Conservation (phyloP, 2,113 vertebrate genomes). For the Notothenia coriiceps region DNA sequence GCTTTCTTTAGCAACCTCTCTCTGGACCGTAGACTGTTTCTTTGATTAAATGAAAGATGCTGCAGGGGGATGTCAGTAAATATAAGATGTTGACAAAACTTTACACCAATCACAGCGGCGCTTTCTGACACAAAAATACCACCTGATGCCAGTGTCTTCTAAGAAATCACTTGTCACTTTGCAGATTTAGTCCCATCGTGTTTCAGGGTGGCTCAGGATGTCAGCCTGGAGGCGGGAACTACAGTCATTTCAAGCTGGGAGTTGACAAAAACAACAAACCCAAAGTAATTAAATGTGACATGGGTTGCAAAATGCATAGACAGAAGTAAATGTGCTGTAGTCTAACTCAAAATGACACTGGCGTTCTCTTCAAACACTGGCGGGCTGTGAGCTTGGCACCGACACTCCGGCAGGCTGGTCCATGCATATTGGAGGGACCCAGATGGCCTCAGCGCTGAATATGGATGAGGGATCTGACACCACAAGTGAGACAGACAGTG, state of each 20-base stretch:
- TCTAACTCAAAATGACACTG: conserved; percentile 60
- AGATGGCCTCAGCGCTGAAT: conserved; percentile 78
- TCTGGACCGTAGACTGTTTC: conserved; percentile 4
- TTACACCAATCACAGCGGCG: conserved; percentile 10
- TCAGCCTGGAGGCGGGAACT: conserved; percentile 1
- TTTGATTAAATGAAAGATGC: conserved; percentile 26
- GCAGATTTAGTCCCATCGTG: conserved; percentile 43
- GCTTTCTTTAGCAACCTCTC: conserved; percentile 10
- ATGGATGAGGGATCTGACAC: conserved; percentile 79
- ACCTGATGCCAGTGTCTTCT: conserved; percentile 18
- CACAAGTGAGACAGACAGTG: conserved; percentile 57
- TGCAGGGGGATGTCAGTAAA: conserved; percentile 34
- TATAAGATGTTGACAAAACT: conserved; percentile 16
- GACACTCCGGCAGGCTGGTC: conserved; percentile 67
- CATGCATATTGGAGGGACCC: conserved; percentile 78
- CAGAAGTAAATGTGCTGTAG: conserved; percentile 46
- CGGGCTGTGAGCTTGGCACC: conserved; percentile 61
- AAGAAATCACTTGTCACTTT: conserved; percentile 28
- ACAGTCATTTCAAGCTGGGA: conserved; percentile 5
- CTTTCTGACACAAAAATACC: conserved; percentile 26
- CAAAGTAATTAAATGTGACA: conserved; percentile 47
- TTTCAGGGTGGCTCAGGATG: conserved; percentile 13
- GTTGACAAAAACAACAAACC: conserved; percentile 43
- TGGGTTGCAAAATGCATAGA: conserved; percentile 48
- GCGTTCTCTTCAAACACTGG: conserved; percentile 54